These are phyloP conservation scores for Altica lythri DNA, from an alignment of 2,888 invertebrate genomes.

Conservation along the genomic window DNA sequence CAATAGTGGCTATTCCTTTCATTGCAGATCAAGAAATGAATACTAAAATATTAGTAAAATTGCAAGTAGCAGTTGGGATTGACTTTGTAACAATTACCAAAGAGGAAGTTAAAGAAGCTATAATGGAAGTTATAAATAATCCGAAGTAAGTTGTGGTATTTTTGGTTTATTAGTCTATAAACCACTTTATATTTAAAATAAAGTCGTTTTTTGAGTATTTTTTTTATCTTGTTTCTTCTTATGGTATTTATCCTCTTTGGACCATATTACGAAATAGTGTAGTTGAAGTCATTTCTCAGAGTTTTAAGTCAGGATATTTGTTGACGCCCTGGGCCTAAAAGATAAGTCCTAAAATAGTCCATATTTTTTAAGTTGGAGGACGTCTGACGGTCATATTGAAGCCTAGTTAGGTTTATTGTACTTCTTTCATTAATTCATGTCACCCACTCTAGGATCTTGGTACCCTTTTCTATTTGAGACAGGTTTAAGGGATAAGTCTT, in stretches of 20 bases:
- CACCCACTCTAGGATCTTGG: no score
- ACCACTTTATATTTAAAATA: neutral
- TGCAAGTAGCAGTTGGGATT: slow-evolving; percentile 41
- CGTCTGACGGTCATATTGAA: no score
- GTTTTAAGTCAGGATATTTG: neutral
- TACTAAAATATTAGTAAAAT: slow-evolving; percentile 36
- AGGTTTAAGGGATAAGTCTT: no score
- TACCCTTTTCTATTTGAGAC: no score
- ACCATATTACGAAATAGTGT: no score
- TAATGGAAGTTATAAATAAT: slow-evolving; percentile 44
- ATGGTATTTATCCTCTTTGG: no score
- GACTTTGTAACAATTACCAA: slow-evolving; percentile 43
- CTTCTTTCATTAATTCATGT: no score
- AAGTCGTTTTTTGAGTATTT: neutral
- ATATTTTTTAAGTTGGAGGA: no score
- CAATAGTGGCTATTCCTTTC: slow-evolving; percentile 47
- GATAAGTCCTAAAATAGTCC: no score
- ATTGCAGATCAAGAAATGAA: slow-evolving; percentile 48
- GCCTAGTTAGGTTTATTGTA: no score
- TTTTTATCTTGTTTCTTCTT: no score
- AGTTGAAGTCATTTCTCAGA: neutral
- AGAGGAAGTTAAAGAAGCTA: slow-evolving; percentile 39
- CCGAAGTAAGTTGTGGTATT: slow-evolving; percentile 36
- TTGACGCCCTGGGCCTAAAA: neutral
- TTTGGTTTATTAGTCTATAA: neutral